phyloP scores from a whole-genome alignment of 2,888 invertebrate genomes.

The Nebria brevicollis region DNA sequence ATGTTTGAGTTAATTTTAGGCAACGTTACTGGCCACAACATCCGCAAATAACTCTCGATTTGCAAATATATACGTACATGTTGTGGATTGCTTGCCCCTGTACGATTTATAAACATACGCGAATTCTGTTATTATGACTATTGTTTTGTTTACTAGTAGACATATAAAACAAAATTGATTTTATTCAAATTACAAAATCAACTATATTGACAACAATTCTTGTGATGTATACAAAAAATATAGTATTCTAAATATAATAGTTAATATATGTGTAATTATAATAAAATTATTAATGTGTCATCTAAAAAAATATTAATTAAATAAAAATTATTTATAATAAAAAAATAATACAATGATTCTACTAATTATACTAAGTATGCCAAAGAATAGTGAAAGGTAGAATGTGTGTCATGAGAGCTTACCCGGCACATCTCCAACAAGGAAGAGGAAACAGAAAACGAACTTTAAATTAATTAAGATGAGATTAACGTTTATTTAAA shows the following conservation, averaged over 20 bases:
- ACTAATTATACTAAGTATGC: neutral
- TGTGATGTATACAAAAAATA: too few relatives aligned
- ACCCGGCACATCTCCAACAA: neutral
- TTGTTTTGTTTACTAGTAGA: too few relatives aligned
- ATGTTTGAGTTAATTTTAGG: slow-evolving; percentile 15
- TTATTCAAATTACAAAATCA: neutral
- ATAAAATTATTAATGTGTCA: too few relatives aligned
- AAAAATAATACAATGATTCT: neutral
- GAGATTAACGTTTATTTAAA: neutral
- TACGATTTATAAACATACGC: neutral
- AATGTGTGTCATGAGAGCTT: neutral
- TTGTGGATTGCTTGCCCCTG: neutral
- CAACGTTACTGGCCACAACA: neutral
- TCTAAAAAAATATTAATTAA: too few relatives aligned
- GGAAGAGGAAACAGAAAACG: neutral
- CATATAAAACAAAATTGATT: neutral
- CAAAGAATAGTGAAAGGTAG: neutral
- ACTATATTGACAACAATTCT: too few relatives aligned
- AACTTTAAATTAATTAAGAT: neutral
- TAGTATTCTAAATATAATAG: too few relatives aligned
- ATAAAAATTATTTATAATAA: neutral
- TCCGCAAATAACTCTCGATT: slow-evolving; percentile 29
- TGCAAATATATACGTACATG: slow-evolving; percentile 13
- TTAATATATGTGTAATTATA: too few relatives aligned
- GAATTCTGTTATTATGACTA: neutral